Evolutionary conservation across 2,888 invertebrate species (phyloP), one percentile per base, ranked within the genome.

Genomic region (Drosophila antonietae): DNA sequence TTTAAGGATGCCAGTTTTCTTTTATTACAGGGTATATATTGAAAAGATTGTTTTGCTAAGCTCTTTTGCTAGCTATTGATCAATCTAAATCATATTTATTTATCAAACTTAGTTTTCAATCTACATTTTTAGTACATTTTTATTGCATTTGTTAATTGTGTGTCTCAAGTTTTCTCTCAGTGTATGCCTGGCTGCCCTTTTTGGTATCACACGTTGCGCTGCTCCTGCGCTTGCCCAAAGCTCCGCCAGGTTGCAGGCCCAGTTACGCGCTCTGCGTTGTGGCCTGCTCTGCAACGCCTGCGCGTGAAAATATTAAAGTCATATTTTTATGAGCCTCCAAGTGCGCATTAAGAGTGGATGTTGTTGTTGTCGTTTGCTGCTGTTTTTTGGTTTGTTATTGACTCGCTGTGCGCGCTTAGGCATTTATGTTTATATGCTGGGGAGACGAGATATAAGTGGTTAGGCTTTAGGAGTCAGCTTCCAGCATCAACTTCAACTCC

Each of bases 231-330:
- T 23, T 37, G 52, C 14, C 52, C 52, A 35, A 23, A 12, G 55
- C 12, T 53, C 37, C 23, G 28, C 39, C 55, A 18, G 55, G 15
- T 28, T 28, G 44, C 33, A 56, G 5, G 41, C 55, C 49, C 35
- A 43, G 67, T 56, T 77, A 57, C 53, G 56, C 41, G 33, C 55
- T 31, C 12, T 67, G 56, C 53, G 31, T 46, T 31, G 10, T 75
- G 67, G 59, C 35, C 47, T 65, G 78, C 59, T 47, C 66, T 61
- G 75, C 69, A 73, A 83, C 88, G 90, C 85, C 88, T 90, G 85
- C 85, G 89, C 90, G 89, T 88, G 88, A 84, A 85, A 78, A 89
- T 88, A 89, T 85, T 86, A 90, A 90, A 90, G 78, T 90, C 88
- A 89, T 86, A 89, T 90, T 88, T 83, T 90, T 90, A 90, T 80